These are phyloP conservation scores for Marmota flaviventris DNA, from an alignment of 2,113 vertebrate species.

Conservation along the genomic window DNA sequence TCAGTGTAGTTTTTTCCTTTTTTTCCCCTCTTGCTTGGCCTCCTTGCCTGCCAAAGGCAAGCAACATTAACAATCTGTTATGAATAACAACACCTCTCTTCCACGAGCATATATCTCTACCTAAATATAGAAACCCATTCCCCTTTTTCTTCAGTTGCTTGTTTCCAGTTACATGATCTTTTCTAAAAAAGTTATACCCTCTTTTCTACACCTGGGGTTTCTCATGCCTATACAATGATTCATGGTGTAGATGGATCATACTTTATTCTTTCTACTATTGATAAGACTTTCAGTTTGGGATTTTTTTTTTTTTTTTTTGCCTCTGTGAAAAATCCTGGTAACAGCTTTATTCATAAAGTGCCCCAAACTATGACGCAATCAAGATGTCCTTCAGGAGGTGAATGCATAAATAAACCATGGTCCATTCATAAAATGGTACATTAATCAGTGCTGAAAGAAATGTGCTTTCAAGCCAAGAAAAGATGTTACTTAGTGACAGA, in stretches of 20 bases:
- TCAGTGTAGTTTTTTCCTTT: neutral
- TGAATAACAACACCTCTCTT: neutral
- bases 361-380: neutral
- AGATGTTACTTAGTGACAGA: neutral
- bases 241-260: neutral
- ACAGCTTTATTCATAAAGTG: neutral
- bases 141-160: neutral
- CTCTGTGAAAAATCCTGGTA: neutral
- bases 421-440: neutral
- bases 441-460: conserved; percentile 36
- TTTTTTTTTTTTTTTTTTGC: neutral
- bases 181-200: conserved; percentile 7
- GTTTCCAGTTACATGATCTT: neutral
- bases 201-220: neutral
- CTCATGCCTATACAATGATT: neutral
- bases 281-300: neutral
- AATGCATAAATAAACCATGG: neutral
- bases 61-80: neutral
- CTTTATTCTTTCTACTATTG: neutral
- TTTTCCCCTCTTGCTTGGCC: neutral
- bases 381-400: neutral
- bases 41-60: neutral
- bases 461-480: neutral
- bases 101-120: neutral
- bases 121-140: neutral